Evolutionary conservation across 2,797 vertebrate species (phyloP).

Genomic region (Anas bernieri): DNA sequence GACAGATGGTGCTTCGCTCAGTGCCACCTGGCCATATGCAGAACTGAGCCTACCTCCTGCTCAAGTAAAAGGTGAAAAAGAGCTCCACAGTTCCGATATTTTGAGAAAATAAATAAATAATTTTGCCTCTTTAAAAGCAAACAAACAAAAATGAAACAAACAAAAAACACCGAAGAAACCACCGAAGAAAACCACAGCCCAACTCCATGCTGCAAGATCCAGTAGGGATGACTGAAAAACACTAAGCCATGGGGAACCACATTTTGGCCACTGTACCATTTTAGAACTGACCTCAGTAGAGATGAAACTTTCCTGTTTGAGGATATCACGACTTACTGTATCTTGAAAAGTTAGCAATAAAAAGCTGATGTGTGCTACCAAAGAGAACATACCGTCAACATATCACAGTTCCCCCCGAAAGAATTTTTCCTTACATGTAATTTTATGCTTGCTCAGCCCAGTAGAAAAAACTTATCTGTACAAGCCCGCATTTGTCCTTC

Average conservation of each 20-base stretch:
- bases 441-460: background rate
- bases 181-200: background rate
- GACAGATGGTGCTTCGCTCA: rapidly evolving
- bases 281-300: background rate
- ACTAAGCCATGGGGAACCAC: background rate
- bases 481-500: background rate
- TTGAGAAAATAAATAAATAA: background rate
- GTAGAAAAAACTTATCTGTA: rapidly evolving
- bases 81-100: background rate
- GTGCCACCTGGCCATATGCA: rapidly evolving
- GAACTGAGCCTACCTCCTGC: background rate
- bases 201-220: background rate
- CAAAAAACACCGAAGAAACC: background rate
- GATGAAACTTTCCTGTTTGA: background rate
- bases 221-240: background rate
- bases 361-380: background rate
- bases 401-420: background rate
- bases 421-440: background rate
- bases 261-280: background rate
- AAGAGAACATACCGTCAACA: background rate
- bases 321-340: background rate
- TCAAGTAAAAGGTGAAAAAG: background rate
- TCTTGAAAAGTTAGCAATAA: background rate
- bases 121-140: background rate
- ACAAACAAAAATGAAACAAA: background rate